Percentiles rank a stretch among this genome's conserved stretches.
Conservation (phyloP, 2,113 vertebrate species). For the Connochaetes taurinus region DNA sequence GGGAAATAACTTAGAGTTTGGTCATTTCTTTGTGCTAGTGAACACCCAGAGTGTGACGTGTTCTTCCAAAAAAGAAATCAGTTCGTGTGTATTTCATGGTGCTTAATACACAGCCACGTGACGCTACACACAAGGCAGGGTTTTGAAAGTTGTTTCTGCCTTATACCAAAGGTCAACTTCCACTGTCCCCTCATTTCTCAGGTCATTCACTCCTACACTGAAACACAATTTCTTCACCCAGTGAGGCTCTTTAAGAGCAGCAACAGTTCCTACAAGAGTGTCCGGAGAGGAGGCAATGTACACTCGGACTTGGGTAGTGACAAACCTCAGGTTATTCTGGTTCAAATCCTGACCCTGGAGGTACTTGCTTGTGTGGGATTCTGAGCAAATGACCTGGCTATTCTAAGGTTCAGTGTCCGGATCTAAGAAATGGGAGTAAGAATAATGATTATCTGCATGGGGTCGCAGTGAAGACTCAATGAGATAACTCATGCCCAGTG, state of each 20-base stretch:
- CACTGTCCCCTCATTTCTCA: not conserved
- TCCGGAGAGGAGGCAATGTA: not conserved
- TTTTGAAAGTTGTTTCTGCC: not conserved
- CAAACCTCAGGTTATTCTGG: not conserved
- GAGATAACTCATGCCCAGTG: not conserved
- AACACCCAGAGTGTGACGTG: not conserved
- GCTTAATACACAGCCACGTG: not conserved
- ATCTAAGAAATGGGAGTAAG: not conserved
- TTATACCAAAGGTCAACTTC: not conserved
- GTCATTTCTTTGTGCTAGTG: not conserved
- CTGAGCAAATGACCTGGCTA: not conserved
- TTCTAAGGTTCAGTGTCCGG: not conserved
- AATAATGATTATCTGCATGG: not conserved
- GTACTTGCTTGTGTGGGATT: not conserved
- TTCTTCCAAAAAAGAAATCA: not conserved
- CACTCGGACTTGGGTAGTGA: not conserved
- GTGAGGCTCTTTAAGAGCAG: not conserved
- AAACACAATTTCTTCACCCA: not conserved
- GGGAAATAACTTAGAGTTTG: not conserved
- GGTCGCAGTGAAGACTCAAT: not conserved
- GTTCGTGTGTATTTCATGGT: not conserved
- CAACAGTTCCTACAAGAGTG: not conserved
- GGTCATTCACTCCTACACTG: not conserved
- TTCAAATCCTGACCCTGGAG: not conserved
- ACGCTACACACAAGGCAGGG: not conserved